Base-by-base conservation (phyloP, 2,113 vertebrate species). In the Cranoglanis bouderius region DNA sequence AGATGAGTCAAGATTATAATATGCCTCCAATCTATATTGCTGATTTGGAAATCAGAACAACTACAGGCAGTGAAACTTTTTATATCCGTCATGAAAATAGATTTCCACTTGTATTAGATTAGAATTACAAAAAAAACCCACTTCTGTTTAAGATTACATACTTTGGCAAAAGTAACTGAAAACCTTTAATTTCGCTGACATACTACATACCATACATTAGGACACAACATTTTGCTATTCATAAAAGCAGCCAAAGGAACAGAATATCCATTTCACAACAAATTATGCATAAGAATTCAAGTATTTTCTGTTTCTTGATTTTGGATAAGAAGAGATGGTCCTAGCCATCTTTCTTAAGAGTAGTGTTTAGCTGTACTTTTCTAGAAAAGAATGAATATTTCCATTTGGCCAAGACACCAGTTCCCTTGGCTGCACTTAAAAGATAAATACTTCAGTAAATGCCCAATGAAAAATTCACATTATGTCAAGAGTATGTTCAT, bases 1-100 rank as follows among this genome's bases (percentile, higher is more conserved):
- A 82, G 74, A 85, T 84, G 13, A 72, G 72, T 70, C 72, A 43
- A 14, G 19, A 80, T 35, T 70, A 83, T 59, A 57, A 75, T 14
- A 78, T 67, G 32, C 46, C 32, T 89, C 53, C n/a, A 51, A 51
- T 67, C 85, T 72, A n/a, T 51, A 70, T 77, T 49, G 35, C 40
- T 75, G 78, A 85, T 65, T 46, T 75, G 32, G 51, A 65, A 91
- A 75, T 53, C 53, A 81, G 61, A 77, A 14, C 55, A 75, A 49
- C 53, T 61, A 26, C 29, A 32, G 74, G 43, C 21, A 43, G 19
- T 10, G 9, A 75, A 75, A 75, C 32, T 18, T 72, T 18, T 14
- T 72, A 19, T 72, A 19, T 38, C 6, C 8, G 29, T 74, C 18
- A 32, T 32, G 19, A 14, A 53, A 75, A 40, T 35, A 9, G 13